phyloP scores from a whole-genome alignment of 2,888 invertebrate species.

The Prosopocoilus inquinatus region DNA sequence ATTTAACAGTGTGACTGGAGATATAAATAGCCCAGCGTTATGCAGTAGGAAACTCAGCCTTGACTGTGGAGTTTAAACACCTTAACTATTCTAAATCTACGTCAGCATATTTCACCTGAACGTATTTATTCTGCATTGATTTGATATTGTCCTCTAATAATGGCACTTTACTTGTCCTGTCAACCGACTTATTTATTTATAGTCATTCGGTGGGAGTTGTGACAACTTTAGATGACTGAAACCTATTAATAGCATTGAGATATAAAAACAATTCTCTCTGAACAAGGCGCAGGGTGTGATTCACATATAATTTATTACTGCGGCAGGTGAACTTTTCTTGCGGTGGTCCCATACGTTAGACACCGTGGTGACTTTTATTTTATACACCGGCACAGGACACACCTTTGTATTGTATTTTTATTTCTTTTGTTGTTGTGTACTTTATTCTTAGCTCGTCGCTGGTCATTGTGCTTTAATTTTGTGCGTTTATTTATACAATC shows the following conservation, averaged over 20 bases:
- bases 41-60: too few species aligned
- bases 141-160: conserved; percentile 8
- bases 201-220: conserved; percentile 12
- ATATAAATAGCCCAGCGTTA: too few species aligned
- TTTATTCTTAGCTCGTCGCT: conserved; percentile 14
- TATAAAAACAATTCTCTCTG: conserved; percentile 23
- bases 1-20: too few species aligned
- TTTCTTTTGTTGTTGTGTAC: conserved; percentile 21
- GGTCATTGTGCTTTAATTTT: conserved; percentile 12
- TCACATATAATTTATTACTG: conserved; percentile 38
- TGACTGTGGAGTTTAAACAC: too few species aligned
- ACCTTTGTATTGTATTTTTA: conserved; percentile 23
- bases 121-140: background rate
- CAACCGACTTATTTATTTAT: conserved; percentile 17
- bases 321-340: conserved; percentile 39
- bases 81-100: background rate
- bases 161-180: conserved; percentile 14
- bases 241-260: conserved; percentile 23
- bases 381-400: conserved; percentile 25
- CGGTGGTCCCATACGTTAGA: conserved; percentile 40
- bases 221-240: conserved; percentile 20
- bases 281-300: conserved; percentile 34
- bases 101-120: background rate
- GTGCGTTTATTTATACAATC: conserved; percentile 7
- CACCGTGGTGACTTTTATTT: conserved; percentile 39